Evolutionary conservation across 2,113 vertebrate genomes (phyloP).

Genomic region (Lepisosteus osseus): DNA sequence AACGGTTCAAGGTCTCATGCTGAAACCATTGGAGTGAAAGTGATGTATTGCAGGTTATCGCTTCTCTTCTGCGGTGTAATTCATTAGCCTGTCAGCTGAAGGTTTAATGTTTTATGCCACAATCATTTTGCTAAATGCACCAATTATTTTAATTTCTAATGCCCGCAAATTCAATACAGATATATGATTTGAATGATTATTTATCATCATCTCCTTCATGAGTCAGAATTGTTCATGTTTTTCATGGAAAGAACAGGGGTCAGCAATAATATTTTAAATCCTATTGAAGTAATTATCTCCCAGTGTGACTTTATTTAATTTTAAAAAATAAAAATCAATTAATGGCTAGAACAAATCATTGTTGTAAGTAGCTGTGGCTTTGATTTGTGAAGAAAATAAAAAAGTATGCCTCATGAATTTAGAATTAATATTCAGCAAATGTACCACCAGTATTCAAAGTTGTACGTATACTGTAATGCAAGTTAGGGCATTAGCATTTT

Average conservation of each 20-base stretch:
- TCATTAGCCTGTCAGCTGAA: slow-evolving; percentile 45
- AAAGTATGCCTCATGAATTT: neutral
- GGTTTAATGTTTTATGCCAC: slow-evolving; percentile 60
- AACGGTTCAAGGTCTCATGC: neutral
- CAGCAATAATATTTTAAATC: neutral
- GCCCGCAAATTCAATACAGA: slow-evolving; percentile 54
- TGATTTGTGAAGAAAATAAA: too few relatives aligned
- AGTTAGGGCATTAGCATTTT: slow-evolving; percentile 5
- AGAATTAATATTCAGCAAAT: neutral
- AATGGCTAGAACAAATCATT: too few relatives aligned
- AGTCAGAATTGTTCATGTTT: neutral
- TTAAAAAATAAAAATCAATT: too few relatives aligned
- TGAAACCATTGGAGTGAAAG: slow-evolving; percentile 21
- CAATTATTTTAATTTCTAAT: slow-evolving; percentile 66
- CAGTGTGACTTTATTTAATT: too few relatives aligned
- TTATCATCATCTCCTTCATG: neutral
- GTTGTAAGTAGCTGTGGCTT: too few relatives aligned
- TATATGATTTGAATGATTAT: slow-evolving; percentile 47
- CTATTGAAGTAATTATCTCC: too few relatives aligned
- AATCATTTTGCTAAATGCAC: slow-evolving; percentile 61
- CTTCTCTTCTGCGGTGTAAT: slow-evolving; percentile 36
- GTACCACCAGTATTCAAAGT: neutral
- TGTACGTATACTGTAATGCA: neutral
- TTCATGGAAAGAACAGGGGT: neutral
- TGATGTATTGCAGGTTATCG: slow-evolving; percentile 40